These are phyloP conservation scores for Hydractinia symbiolongicarpus DNA, from an alignment of 30 jellyfish, hydroid and myxozoan species.

Conservation along the genomic window DNA sequence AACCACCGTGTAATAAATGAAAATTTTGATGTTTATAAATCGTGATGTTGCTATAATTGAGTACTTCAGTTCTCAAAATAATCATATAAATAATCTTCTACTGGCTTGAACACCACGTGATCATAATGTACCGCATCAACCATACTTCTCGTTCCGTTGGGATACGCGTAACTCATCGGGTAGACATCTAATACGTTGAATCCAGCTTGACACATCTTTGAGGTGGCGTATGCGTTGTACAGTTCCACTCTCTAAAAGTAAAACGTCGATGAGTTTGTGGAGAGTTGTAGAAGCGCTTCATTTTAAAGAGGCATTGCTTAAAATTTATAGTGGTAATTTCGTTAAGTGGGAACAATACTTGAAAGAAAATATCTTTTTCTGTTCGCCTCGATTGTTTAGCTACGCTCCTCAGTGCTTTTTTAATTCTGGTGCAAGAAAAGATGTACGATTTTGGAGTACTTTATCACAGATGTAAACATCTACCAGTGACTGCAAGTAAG, in stretches of 20 bases:
- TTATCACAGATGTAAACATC: neutral
- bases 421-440: neutral
- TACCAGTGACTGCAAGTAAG: neutral
- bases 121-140: conserved; percentile 91
- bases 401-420: neutral
- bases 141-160: conserved; percentile 87
- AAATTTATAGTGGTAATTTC: neutral
- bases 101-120: conserved; percentile 59
- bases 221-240: conserved; percentile 88
- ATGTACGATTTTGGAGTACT: neutral
- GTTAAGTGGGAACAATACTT: neutral
- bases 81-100: conserved; percentile 69
- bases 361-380: neutral
- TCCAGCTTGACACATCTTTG: conserved; percentile 85
- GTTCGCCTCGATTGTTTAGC: too few species aligned
- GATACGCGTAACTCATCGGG: conserved; percentile 92
- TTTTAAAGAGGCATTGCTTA: neutral
- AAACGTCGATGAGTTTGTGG: neutral
- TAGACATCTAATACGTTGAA: conserved; percentile 76
- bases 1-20: too few species aligned
- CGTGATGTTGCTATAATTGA: neutral
- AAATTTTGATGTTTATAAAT: too few species aligned
- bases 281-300: neutral
- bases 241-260: conserved; percentile 71
- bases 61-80: conserved; percentile 41